phyloP scores from a whole-genome alignment of 2,888 invertebrate species.

The Tetranychus piercei region DNA sequence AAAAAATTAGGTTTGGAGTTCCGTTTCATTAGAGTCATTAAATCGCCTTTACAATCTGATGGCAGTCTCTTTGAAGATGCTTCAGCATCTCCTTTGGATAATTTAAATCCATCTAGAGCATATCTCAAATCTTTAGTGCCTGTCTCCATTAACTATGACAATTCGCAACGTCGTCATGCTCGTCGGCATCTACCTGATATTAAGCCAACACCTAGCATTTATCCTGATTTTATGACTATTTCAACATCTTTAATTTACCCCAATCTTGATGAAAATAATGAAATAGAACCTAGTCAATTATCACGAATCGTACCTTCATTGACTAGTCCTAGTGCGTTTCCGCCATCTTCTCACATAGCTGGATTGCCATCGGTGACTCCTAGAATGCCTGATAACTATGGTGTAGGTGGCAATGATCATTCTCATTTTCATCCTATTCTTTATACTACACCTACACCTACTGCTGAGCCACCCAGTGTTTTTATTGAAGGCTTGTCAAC shows the following conservation, averaged over 20 bases:
- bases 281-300: background rate
- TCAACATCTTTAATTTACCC: background rate
- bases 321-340: background rate
- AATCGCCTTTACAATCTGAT: background rate
- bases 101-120: background rate
- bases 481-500: background rate
- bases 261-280: background rate
- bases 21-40: background rate
- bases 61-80: background rate
- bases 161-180: background rate
- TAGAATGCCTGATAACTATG: background rate
- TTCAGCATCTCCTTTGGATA: background rate
- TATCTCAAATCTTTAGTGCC: background rate
- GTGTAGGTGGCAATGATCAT: background rate
- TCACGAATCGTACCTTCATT: slow-evolving; percentile 9
- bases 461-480: slow-evolving; percentile 9
- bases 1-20: slow-evolving; percentile 1
- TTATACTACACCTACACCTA: slow-evolving; percentile 8
- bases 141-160: background rate
- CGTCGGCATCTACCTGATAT: background rate
- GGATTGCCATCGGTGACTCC: background rate
- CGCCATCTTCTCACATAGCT: background rate
- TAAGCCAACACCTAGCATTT: background rate
- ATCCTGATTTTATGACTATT: slow-evolving; percentile 5
- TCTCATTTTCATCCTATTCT: background rate